Evolutionary conservation across 1,140 invertebrate species (phyloP).

Genomic region (Megathymus violae): DNA sequence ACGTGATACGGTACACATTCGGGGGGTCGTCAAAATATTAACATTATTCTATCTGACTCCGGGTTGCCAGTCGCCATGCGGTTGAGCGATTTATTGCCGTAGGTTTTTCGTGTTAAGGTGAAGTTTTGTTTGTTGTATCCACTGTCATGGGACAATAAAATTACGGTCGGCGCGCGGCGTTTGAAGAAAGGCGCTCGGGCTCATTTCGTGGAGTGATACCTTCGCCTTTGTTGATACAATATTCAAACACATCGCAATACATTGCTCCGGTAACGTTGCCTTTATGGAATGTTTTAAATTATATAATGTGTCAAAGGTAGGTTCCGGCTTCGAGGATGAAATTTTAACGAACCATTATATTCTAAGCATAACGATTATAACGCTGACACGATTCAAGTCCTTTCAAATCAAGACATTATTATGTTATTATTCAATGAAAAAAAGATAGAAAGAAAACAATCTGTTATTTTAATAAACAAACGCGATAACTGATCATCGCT

Average conservation of each 20-base stretch:
- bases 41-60: slow-evolving; percentile 70
- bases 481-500: slow-evolving; percentile 4
- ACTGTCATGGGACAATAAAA: slow-evolving; percentile 67
- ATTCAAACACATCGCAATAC: slow-evolving; percentile 51
- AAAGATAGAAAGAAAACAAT: slow-evolving; percentile 1
- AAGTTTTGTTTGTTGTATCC: slow-evolving; percentile 58
- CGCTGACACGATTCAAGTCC: background rate
- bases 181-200: slow-evolving; percentile 60
- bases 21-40: slow-evolving; percentile 61
- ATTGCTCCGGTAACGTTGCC: slow-evolving; percentile 30
- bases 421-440: no score
- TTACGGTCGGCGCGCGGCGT: slow-evolving; percentile 63
- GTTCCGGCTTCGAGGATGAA: slow-evolving; percentile 4
- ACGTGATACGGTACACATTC: slow-evolving; percentile 69
- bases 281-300: slow-evolving; percentile 34
- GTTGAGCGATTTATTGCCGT: slow-evolving; percentile 59
- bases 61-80: slow-evolving; percentile 47
- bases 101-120: slow-evolving; percentile 57
- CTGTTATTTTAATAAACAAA: slow-evolving; percentile 12
- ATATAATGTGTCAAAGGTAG: slow-evolving; percentile 17
- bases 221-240: slow-evolving; percentile 65
- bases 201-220: slow-evolving; percentile 73
- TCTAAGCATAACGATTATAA: slow-evolving; percentile 16
- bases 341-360: slow-evolving; percentile 20
- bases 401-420: slow-evolving; percentile 3